Evolutionary conservation across 2,888 invertebrate species (phyloP).

Genomic region (Phalera bucephala): DNA sequence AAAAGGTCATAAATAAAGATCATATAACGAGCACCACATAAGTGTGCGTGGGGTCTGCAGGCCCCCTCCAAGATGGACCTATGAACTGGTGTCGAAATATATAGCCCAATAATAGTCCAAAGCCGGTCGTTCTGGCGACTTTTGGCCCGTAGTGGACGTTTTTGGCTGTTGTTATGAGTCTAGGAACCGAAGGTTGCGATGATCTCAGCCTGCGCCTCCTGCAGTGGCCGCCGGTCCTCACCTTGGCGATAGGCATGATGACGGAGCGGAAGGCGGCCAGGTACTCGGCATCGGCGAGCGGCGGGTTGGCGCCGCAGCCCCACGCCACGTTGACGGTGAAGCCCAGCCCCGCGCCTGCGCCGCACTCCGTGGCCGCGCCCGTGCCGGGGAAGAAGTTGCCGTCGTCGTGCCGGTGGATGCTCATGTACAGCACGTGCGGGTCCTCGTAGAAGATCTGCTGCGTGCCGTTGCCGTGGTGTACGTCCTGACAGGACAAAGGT

Average conservation of each 20-base stretch:
- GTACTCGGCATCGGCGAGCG: slow-evolving; percentile 98
- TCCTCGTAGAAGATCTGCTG: slow-evolving; percentile 99
- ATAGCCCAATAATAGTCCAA: too few species aligned
- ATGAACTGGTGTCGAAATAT: too few species aligned
- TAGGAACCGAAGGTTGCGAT: too few species aligned
- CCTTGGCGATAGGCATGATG: slow-evolving; percentile 97
- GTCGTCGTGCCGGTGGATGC: slow-evolving; percentile 99
- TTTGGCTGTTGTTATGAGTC: too few species aligned
- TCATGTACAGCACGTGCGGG: slow-evolving; percentile 96
- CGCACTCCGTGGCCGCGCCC: slow-evolving; percentile 96
- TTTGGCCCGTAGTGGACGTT: too few species aligned
- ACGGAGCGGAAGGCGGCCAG: slow-evolving; percentile 97
- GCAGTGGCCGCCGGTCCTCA: slow-evolving; percentile 21
- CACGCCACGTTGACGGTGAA: slow-evolving; percentile 98
- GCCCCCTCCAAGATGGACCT: too few species aligned
- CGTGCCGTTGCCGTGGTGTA: slow-evolving; percentile 99
- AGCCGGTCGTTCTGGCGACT: too few species aligned
- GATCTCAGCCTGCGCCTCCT: too few species aligned
- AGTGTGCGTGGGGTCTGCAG: too few species aligned
- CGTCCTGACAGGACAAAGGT: too few species aligned
- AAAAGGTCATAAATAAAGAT: too few species aligned
- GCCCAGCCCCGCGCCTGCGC: slow-evolving; percentile 93
- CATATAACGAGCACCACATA: too few species aligned
- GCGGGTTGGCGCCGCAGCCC: slow-evolving; percentile 94
- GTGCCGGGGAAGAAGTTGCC: slow-evolving; percentile 99